Evolutionary conservation across 2,888 invertebrate genomes (phyloP).

Genomic region (Drosophila cyrtoloma): DNA sequence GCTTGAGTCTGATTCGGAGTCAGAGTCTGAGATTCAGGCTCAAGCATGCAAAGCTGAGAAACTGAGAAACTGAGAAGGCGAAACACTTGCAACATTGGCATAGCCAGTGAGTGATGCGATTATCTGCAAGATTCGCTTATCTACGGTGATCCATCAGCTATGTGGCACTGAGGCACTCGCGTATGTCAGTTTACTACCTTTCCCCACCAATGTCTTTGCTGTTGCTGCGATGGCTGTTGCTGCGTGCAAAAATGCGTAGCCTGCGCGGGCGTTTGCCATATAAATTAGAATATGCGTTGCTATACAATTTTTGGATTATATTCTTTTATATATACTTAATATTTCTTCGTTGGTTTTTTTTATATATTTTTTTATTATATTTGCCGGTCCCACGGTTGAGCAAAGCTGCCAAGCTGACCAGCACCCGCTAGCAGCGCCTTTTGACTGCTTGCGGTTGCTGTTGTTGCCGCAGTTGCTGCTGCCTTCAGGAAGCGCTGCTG

Average conservation of each 20-base stretch:
- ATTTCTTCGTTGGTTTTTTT: conserved; percentile 1
- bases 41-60: conserved; percentile 60
- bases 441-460: conserved; percentile 50
- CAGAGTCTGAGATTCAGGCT: conserved; percentile 33
- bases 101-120: conserved; percentile 83
- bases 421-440: conserved; percentile 75
- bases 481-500: conserved; percentile 71
- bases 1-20: conserved; percentile 18
- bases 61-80: conserved; percentile 67
- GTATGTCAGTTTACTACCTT: conserved; percentile 58
- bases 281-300: conserved; percentile 77
- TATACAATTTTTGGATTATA: conserved; percentile 26
- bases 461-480: conserved; percentile 36
- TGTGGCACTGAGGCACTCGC: conserved; percentile 67
- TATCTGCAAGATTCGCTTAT: conserved; percentile 83
- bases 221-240: conserved; percentile 16
- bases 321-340: conserved; percentile 16
- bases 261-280: conserved; percentile 76
- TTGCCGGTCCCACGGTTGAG: conserved; percentile 78
- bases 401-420: conserved; percentile 56
- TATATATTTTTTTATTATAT: conserved; percentile 12
- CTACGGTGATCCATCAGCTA: conserved; percentile 83
- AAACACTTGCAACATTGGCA: conserved; percentile 71
- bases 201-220: conserved; percentile 1
- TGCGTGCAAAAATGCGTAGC: conserved; percentile 79